phyloP scores from a whole-genome alignment of 2,888 invertebrate genomes.

The Cryptus armator region DNA sequence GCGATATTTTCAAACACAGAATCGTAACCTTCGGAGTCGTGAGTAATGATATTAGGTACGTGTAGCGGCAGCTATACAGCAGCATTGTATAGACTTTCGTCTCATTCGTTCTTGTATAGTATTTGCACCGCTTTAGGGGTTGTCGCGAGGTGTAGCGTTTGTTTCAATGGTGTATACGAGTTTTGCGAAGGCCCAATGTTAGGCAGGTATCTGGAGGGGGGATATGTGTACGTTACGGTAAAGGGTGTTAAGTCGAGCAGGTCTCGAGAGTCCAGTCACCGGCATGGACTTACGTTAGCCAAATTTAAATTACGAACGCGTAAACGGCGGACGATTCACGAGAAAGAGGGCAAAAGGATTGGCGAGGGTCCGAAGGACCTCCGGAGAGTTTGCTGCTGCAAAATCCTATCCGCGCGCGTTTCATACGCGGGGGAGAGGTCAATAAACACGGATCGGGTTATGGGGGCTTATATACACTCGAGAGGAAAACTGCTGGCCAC shows the following conservation, averaged over 20 bases:
- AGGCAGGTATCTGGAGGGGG: not conserved
- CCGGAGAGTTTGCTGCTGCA: slow-evolving; percentile 31
- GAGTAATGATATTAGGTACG: slow-evolving; percentile 75
- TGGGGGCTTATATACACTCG: slow-evolving; percentile 48
- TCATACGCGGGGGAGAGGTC: slow-evolving; percentile 51
- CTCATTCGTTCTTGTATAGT: slow-evolving; percentile 5
- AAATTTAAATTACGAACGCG: slow-evolving; percentile 64
- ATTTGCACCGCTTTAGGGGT: slow-evolving; percentile 15
- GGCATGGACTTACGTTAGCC: slow-evolving; percentile 39
- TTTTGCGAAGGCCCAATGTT: not conserved
- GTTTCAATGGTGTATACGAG: not conserved
- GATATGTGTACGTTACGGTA: slow-evolving; percentile 19
- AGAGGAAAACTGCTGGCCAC: slow-evolving; percentile 57
- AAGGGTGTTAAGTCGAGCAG: slow-evolving; percentile 40
- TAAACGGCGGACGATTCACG: slow-evolving; percentile 62
- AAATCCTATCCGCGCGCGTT: not conserved
- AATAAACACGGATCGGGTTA: slow-evolving; percentile 69
- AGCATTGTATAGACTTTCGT: not conserved
- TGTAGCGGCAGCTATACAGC: slow-evolving; percentile 10
- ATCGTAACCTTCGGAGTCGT: slow-evolving; percentile 66
- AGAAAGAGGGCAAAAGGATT: slow-evolving; percentile 45
- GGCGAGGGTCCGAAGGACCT: slow-evolving; percentile 44
- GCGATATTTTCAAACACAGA: slow-evolving; percentile 77
- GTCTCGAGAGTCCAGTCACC: slow-evolving; percentile 30
- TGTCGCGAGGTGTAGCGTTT: not conserved